Evolutionary conservation across 2,888 invertebrate genomes (phyloP).

Genomic region (Metellina segmentata): DNA sequence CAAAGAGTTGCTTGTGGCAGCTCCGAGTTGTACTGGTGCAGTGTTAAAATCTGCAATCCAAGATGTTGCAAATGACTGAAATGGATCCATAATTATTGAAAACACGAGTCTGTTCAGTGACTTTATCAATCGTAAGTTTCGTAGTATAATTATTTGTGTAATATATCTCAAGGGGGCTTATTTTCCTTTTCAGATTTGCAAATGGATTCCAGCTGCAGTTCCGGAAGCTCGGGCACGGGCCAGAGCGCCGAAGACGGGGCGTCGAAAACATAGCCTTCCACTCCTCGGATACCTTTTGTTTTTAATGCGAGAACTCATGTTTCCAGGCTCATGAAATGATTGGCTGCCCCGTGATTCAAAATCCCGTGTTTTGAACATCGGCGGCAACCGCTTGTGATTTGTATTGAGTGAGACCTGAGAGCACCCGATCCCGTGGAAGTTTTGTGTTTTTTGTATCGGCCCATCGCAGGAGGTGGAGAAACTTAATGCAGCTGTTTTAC

Average conservation of each 20-base stretch:
- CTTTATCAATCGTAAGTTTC: too few species aligned
- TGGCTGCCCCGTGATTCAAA: slow-evolving; percentile 20
- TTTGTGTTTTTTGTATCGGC: slow-evolving; percentile 20
- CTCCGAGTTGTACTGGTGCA: too few species aligned
- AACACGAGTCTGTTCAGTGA: too few species aligned
- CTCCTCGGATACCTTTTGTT: not conserved
- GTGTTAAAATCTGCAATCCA: too few species aligned
- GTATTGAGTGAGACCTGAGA: not conserved
- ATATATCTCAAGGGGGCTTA: not conserved
- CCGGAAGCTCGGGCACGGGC: slow-evolving; percentile 32
- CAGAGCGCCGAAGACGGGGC: slow-evolving; percentile 25
- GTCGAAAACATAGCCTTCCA: slow-evolving; percentile 58
- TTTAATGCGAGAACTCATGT: not conserved
- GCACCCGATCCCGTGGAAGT: not conserved
- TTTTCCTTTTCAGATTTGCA: slow-evolving; percentile 51
- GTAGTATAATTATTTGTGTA: too few species aligned
- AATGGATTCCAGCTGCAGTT: slow-evolving; percentile 54
- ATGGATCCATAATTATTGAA: too few species aligned
- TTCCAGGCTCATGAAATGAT: slow-evolving; percentile 35
- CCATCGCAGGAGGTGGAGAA: not conserved
- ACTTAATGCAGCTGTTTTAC: slow-evolving; percentile 21
- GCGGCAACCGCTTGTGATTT: slow-evolving; percentile 49
- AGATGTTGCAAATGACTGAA: not conserved
- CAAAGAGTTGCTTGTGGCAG: too few species aligned
- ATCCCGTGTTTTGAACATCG: slow-evolving; percentile 23